Base-by-base conservation (phyloP, 30 jellyfish, hydroid and myxozoan species). In the Aurelia aurita region DNA sequence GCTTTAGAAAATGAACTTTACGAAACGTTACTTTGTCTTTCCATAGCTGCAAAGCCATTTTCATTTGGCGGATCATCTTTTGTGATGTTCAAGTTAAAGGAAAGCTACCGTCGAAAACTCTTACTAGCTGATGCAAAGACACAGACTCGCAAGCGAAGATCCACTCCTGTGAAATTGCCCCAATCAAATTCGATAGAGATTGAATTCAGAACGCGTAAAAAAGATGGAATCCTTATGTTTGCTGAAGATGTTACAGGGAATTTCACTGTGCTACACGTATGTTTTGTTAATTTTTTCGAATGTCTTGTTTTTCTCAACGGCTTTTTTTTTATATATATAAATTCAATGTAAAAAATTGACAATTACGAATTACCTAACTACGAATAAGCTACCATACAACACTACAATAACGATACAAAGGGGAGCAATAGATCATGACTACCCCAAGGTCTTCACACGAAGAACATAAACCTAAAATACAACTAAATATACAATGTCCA, bases 61-160 rank as follows among this genome's bases (percentile, higher is more conserved):
- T 79, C 97, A 9, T 88, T 88, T 39, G 85, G 92, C 32, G 97
- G 97, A 14, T 58, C 79, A 11, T 88, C 89, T 9, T 88, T 78
- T 63, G 87, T 88, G 31, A 55, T 58, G 74, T 61, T 88, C 53
- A 34, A 79, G 39, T 65, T 89, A 65, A 74, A 70, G 29, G 94
- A 89, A 26, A 71, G 91, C 87, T 69, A 89, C 71, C 68, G 84
- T 12, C 86, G 97, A 25, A 76, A 80, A 29, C 68, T 80, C 34
- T 71, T 54, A 68, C 79, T 89, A n/a, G 91, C 80, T 4, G 58
- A 63, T 57, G 80, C 68, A 18, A 62, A 27, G 8, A 20, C 83
- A 10, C 49, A 77, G 18, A 35, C 59, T 39, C 87, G 96, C 28
- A 71, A 55, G 65, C 84, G 87, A 25, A 69, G 87, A 49, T 20